Percentiles rank a stretch among this genome's conserved stretches.
Conservation (phyloP, 2,797 vertebrate species). For the Epinephelus coioides region DNA sequence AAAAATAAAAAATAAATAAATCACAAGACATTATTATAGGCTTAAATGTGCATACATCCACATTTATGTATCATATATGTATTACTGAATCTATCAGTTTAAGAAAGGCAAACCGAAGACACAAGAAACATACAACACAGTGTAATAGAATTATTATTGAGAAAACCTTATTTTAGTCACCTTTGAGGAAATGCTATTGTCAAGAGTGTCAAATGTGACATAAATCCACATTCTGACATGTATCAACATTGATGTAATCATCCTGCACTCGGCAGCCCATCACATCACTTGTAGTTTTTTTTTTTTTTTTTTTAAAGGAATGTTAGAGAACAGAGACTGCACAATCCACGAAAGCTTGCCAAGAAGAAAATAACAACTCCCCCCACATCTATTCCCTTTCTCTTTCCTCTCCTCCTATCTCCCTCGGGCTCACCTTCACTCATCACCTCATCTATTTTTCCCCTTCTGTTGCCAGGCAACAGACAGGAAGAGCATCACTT, state of each 20-base stretch:
- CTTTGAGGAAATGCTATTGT: background rate
- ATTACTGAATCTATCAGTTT: too few species aligned
- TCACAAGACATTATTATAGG: too few species aligned
- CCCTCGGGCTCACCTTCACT: constrained; percentile 78
- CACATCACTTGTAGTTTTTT: background rate
- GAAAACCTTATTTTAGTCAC: background rate
- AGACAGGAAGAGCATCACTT: constrained; percentile 81
- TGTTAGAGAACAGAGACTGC: constrained; percentile 34
- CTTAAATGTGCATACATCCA: too few species aligned
- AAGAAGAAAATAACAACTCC: constrained; percentile 60
- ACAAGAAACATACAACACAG: background rate
- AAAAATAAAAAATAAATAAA: too few species aligned
- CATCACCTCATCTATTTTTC: constrained; percentile 78
- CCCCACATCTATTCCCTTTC: constrained; percentile 41
- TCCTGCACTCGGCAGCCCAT: background rate
- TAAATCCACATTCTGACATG: constrained; percentile 12
- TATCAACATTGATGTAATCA: background rate
- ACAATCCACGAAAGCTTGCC: constrained; percentile 38
- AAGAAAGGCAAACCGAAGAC: background rate
- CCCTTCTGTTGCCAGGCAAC: constrained; percentile 78
- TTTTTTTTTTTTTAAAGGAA: constrained; percentile 11
- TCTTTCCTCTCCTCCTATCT: constrained; percentile 61
- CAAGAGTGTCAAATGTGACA: background rate
- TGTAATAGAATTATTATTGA: background rate
- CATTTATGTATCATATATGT: too few species aligned